Base-by-base conservation (phyloP, 1,140 invertebrate genomes). In the Aporrectodea caliginosa region DNA sequence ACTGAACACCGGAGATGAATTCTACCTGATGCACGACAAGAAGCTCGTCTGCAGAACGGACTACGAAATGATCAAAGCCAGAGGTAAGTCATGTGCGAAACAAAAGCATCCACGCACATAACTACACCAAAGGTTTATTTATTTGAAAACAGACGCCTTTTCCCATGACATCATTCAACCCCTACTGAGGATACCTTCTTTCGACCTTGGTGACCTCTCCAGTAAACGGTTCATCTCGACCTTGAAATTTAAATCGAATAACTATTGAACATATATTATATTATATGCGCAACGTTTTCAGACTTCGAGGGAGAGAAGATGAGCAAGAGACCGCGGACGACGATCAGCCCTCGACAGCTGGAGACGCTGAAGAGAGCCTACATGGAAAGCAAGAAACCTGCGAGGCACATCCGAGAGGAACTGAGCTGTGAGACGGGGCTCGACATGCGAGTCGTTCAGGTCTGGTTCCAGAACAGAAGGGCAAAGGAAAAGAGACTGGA, bases 1-100 rank as follows among this genome's bases (percentile, higher is more conserved):
- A 31, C 70, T 82, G 29, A 76, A 81, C 35, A 82, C 82, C 33
- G 82, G 82, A 30, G 82, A 82, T 33, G 81, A 82, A 73, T 82
- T 80, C 71, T 82, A 73, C 43, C 33, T 82, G 35, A 73, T 82
- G 32, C 71, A 78, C 43, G 75, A 82, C 31, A 58, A 82, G 34
- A 79, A 82, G 72, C 58, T 82, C 32, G 69, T 82, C 12, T 82
- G 82, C 69, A 80, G 77, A 71, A 16, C 68, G n/a, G 82, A 82
- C 70, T 82, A 81, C 43, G 43, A 58, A 22, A 6, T 58, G 6
- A 58, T 58, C 43, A 58, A 22, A 58, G 6, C 22, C 6, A 58
- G 22, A 58, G 43, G 43, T 58, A 58, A 58, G 6, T n/a, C n/a
- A n/a, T n/a, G n/a, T n/a, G n/a, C n/a, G n/a, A n/a, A n/a, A n/a